phyloP scores from a whole-genome alignment of 2,888 invertebrate genomes.

The Pterostichus madidus region DNA sequence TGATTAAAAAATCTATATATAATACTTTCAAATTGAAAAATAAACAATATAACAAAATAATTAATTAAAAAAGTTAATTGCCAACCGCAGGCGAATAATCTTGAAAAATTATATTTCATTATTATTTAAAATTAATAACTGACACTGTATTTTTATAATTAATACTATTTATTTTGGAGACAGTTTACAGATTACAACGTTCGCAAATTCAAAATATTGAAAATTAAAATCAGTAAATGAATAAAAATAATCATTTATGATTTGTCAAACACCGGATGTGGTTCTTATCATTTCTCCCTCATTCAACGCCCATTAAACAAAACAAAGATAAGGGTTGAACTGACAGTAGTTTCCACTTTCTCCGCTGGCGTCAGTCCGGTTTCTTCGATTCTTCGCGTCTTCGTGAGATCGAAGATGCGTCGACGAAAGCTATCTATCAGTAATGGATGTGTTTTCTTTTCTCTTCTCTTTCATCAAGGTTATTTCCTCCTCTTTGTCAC shows the following conservation, averaged over 20 bases:
- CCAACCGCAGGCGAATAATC: no score
- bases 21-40: no score
- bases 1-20: no score
- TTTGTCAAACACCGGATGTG: neutral
- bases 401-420: conserved; percentile 13
- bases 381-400: neutral
- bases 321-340: conserved; percentile 25
- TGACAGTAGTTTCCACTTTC: neutral
- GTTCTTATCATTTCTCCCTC: neutral
- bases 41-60: no score
- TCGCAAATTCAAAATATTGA: no score
- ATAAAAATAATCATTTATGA: neutral
- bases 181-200: no score
- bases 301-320: conserved; percentile 18
- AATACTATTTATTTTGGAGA: no score
- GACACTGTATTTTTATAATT: no score
- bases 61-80: no score
- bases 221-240: no score
- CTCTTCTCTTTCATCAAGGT: conserved; percentile 1
- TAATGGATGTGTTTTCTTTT: conserved; percentile 46
- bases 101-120: no score
- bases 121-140: no score
- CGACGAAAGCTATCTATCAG: conserved; percentile 39
- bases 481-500: conserved; percentile 1
- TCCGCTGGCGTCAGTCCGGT: neutral